These are phyloP conservation scores for Fabriciana adippe DNA, from an alignment of 2,888 invertebrate genomes.

Conservation along the genomic window DNA sequence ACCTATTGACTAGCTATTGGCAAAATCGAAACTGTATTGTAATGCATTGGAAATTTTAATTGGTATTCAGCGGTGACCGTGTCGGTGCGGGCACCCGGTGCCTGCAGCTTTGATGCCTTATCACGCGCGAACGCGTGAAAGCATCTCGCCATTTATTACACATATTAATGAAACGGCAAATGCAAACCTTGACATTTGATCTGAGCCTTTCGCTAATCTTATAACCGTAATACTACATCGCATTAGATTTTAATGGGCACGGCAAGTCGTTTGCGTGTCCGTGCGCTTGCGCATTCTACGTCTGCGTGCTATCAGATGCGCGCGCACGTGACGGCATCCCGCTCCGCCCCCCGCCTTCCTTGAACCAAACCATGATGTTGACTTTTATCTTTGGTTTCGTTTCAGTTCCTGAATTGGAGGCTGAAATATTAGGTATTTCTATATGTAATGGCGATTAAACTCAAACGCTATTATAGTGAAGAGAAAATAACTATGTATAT, in stretches of 20 bases:
- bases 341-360: constrained; percentile 39
- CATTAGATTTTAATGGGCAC: constrained; percentile 23
- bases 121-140: constrained; percentile 22
- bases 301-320: constrained; percentile 62
- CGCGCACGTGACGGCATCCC: constrained; percentile 71
- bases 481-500: neutral
- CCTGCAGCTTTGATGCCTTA: constrained; percentile 20
- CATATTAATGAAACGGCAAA: constrained; percentile 18
- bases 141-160: constrained; percentile 21
- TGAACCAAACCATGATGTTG: constrained; percentile 42
- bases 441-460: neutral
- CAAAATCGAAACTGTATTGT: constrained; percentile 9
- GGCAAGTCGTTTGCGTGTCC: constrained; percentile 43
- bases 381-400: constrained; percentile 31
- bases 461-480: neutral
- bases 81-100: constrained; percentile 18
- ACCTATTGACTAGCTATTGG: constrained; percentile 2
- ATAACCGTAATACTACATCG: constrained; percentile 15
- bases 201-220: constrained; percentile 17
- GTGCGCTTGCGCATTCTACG: constrained; percentile 48
- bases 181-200: constrained; percentile 17
- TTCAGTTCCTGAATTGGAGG: constrained; percentile 24
- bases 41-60: constrained; percentile 19
- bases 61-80: constrained; percentile 16
- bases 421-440: constrained; percentile 1